Percentiles rank a stretch among this genome's conserved stretches.
These are phyloP conservation scores for Sebastes wilsoni DNA, from an alignment of 2,797 vertebrate genomes.

Conservation along the genomic window DNA sequence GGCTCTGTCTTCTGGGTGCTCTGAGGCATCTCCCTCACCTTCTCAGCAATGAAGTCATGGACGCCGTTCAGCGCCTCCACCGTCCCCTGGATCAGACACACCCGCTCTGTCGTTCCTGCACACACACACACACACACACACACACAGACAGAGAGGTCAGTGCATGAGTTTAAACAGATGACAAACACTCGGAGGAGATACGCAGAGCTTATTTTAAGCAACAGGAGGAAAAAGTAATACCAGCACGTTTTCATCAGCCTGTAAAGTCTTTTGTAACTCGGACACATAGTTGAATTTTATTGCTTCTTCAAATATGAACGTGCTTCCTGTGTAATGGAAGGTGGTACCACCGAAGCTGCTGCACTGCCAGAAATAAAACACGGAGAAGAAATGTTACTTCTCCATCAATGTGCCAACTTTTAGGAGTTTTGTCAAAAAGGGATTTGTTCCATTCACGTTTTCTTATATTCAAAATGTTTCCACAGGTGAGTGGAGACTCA, in stretches of 20 bases:
- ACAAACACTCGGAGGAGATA: neutral
- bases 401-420: neutral
- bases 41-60: slow-evolving; percentile 94
- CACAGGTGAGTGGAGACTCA: neutral
- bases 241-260: neutral
- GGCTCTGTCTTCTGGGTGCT: slow-evolving; percentile 92
- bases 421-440: neutral
- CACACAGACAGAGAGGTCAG: slow-evolving; percentile 9
- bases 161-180: neutral
- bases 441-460: neutral
- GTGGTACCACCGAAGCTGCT: neutral
- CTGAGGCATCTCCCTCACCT: slow-evolving; percentile 95
- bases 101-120: slow-evolving; percentile 92
- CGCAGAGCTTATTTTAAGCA: neutral
- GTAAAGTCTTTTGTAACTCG: neutral
- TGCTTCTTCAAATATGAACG: neutral
- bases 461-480: neutral
- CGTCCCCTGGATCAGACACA: slow-evolving; percentile 93
- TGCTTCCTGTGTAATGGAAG: neutral
- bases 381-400: neutral
- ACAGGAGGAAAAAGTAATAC: neutral
- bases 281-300: neutral
- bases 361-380: neutral
- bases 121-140: slow-evolving; percentile 26
- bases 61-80: slow-evolving; percentile 92